Evolutionary conservation across 1,140 invertebrate species (phyloP), one percentile per base, ranked within the genome.

Genomic region (Bombus consobrinus): DNA sequence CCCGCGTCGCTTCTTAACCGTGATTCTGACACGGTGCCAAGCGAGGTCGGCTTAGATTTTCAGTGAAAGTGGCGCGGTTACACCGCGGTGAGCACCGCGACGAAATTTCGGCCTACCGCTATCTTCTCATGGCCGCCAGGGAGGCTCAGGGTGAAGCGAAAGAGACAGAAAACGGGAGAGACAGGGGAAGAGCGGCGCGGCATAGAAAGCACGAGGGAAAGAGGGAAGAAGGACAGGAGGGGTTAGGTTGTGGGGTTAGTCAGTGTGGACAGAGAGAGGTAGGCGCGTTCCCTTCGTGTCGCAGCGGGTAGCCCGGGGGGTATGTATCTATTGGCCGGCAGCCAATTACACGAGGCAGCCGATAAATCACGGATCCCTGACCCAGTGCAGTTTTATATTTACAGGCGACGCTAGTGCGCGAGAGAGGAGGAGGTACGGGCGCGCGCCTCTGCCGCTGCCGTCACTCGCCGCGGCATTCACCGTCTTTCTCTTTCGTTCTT

Each of bases 361-460:
- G 92, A 95, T 95, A 95, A 95, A 95, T 94, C 93, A 94, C 91
- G 92, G 92, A 95, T 95, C 94, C 93, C 94, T 95, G 94, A 95
- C 94, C 94, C 94, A 95, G 94, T 95, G 94, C 91, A 95, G 94
- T 94, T 95, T 95, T 95, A 94, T 94, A 94, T 93, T 95, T 94
- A 93, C 91, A 86, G 83, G 85, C 82, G 83, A 90, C 72, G 87
- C 64, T 83, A 69, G 72, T 72, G 71, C 68, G 80, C 75, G 77
- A 73, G 34, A 57, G 83, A 64, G 73, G 57, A 59, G 73, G 72
- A 73, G 86, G 79, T 71, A 82, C 59, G 86, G 69, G 69, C 73
- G 41, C 66, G 64, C 66, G 32, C 43, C 53, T 32, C 66, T 41
- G 37, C 71, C 39, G 75, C 28, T 76, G 74, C 77, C 69, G 74